Conservation (phyloP, 2,113 vertebrate species). For the Brachypteracias leptosomus region DNA sequence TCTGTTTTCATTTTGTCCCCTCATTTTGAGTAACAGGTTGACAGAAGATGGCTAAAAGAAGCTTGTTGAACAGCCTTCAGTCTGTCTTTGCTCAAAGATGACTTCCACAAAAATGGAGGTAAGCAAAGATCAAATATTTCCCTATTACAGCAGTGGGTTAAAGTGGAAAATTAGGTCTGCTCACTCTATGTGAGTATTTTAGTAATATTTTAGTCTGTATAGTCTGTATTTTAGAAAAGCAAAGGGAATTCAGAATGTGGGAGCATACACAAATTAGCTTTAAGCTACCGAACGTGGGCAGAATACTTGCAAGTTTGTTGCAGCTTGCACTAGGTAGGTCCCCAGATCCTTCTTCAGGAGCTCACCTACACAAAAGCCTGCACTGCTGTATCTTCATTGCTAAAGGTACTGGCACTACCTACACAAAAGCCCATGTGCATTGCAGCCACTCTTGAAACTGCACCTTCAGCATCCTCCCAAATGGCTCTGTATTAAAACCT, state of each 20-base stretch:
- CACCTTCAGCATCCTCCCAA: background rate
- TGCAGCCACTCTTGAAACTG: background rate
- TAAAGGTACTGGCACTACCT: background rate
- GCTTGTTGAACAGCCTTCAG: background rate
- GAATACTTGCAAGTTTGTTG: background rate
- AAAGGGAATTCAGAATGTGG: background rate
- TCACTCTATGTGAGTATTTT: background rate
- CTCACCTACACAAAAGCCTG: background rate
- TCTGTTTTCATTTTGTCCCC: background rate
- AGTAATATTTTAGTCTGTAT: no score
- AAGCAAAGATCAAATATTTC: background rate
- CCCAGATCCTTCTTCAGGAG: background rate
- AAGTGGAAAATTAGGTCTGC: background rate
- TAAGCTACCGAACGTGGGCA: background rate
- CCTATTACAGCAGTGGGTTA: background rate
- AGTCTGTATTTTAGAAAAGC: background rate
- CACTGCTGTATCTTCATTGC: background rate
- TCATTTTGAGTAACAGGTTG: background rate
- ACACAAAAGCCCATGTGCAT: background rate
- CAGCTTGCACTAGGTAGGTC: background rate
- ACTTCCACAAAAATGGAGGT: background rate
- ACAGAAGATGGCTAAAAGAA: background rate
- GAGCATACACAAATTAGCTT: background rate
- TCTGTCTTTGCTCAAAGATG: background rate
- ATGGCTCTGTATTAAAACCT: background rate